Evolutionary conservation across 2,113 vertebrate species (phyloP), one percentile per base, ranked within the genome.

Genomic region (Brevimyrus niger): DNA sequence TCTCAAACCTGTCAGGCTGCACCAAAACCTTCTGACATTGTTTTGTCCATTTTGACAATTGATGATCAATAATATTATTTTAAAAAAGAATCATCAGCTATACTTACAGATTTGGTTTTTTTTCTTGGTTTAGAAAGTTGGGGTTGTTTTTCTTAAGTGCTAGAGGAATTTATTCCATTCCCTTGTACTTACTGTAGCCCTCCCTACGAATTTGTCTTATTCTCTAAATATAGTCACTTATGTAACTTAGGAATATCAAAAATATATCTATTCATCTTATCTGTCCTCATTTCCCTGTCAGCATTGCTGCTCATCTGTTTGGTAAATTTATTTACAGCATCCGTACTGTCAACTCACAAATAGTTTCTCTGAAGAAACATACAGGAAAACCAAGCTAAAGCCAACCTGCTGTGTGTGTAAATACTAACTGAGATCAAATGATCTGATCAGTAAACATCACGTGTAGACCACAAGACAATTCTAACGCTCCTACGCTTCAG

Each of bases 391-490:
- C 61, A 69, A 91, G 61, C 90, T 90, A 31, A 69, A 69, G 61
- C 61, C 61, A 69, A 31, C 89, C 91, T 35, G 65, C 91, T 89
- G 91, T 91, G 91, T 86, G 91, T 86, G 90, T 88, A 89, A 90
- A 91, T 89, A 84, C 88, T 69, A 65, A 46, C 51, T 55, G 89
- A 91, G 89, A 91, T 91, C 90, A 91, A 90, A 91, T 89, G 61
- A 31, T 69, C 61, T 69, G 61, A 69, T 69, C 13, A 51, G 84
- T 15, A 50, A 86, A 86, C 48, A 35, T 27, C n/a, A 53, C 8
- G 27, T 2, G 35, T 53, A 51, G 50, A 17, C 31, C 50, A 69
- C 61, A 31, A 31, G 61, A 69, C 10, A 0, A 69, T 69, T 31
- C 61, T 69, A 69, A 27, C n/a, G 10, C 10, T 27, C 1, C 61